A percentile compares a stretch with the other conserved stretches of the same genome.
phyloP scores from a whole-genome alignment of 2,113 vertebrate species.

The Tichodroma muraria region DNA sequence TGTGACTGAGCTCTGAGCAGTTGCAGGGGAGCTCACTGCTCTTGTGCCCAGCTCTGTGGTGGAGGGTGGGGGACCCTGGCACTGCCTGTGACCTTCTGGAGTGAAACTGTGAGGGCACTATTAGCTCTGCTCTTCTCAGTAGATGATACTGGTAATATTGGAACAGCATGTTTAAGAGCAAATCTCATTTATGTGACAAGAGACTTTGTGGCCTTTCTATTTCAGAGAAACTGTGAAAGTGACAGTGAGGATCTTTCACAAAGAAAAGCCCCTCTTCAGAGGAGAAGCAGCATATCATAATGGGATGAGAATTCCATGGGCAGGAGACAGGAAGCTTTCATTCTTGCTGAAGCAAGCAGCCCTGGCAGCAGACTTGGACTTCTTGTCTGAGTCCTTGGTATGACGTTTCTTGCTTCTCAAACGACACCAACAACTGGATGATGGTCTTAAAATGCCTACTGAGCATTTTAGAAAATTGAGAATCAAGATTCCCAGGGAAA shows the following conservation, averaged over 20 bases:
- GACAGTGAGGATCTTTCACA: slow-evolving; percentile 80
- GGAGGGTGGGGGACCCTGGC: neutral
- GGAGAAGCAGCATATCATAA: slow-evolving; percentile 87
- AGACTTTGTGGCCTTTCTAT: neutral
- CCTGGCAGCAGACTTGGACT: neutral
- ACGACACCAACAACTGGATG: neutral
- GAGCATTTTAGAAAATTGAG: neutral
- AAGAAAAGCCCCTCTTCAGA: slow-evolving; percentile 66
- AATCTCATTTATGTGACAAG: neutral
- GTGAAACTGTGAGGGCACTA: neutral
- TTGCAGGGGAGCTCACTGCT: accelerated
- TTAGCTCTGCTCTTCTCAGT: neutral
- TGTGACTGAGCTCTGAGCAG: neutral
- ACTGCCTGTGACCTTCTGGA: neutral
- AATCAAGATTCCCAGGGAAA: neutral
- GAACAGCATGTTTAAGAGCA: neutral
- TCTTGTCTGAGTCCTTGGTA: neutral
- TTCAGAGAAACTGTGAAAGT: slow-evolving; percentile 87
- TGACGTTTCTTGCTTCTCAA: neutral
- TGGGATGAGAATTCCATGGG: neutral
- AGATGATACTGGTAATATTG: neutral
- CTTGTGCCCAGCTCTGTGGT: neutral
- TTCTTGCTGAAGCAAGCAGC: neutral
- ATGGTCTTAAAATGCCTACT: neutral
- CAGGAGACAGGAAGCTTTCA: neutral